Conservation (phyloP, 1,140 invertebrate species). For the Drosophila triauraria region DNA sequence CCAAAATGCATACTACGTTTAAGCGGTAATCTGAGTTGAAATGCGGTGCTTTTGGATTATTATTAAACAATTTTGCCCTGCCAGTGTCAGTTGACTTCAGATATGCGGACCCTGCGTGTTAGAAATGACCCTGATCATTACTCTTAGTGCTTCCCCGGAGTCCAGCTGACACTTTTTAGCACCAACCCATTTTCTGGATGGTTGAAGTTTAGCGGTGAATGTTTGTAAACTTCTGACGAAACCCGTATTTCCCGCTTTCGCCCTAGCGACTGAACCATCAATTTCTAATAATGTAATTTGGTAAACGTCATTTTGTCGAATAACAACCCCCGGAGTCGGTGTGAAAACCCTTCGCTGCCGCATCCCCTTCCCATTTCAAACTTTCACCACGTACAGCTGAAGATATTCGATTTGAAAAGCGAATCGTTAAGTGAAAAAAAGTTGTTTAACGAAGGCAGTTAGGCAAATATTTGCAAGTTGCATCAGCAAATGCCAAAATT, state of each 20-base stretch:
- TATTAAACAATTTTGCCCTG: conserved; percentile 66
- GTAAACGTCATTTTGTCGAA: conserved; percentile 72
- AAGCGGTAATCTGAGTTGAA: conserved; percentile 48
- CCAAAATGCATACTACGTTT: too few species aligned
- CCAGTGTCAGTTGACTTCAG: conserved; percentile 18
- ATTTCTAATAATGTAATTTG: conserved; percentile 84
- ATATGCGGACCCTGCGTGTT: conserved; percentile 19
- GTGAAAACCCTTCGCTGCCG: conserved; percentile 26
- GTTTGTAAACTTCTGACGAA: conserved; percentile 39
- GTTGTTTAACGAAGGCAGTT: conserved; percentile 72
- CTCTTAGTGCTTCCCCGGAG: background rate
- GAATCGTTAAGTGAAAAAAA: conserved; percentile 15
- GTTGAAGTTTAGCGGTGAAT: conserved; percentile 28
- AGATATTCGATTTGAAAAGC: conserved; percentile 60
- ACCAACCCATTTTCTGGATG: conserved; percentile 13
- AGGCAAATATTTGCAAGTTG: conserved; percentile 80
- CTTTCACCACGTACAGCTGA: conserved; percentile 64
- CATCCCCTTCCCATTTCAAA: conserved; percentile 14
- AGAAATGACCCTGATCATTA: conserved; percentile 27
- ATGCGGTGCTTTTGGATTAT: conserved; percentile 56
- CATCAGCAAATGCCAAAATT: conserved; percentile 70
- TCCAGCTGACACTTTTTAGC: conserved; percentile 22
- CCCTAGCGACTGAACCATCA: conserved; percentile 60
- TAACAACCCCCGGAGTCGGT: conserved; percentile 44
- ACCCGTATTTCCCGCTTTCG: conserved; percentile 2